These are phyloP conservation scores for Caenorhabditis briggsae DNA, from an alignment of 1,140 invertebrate genomes.

Conservation along the genomic window DNA sequence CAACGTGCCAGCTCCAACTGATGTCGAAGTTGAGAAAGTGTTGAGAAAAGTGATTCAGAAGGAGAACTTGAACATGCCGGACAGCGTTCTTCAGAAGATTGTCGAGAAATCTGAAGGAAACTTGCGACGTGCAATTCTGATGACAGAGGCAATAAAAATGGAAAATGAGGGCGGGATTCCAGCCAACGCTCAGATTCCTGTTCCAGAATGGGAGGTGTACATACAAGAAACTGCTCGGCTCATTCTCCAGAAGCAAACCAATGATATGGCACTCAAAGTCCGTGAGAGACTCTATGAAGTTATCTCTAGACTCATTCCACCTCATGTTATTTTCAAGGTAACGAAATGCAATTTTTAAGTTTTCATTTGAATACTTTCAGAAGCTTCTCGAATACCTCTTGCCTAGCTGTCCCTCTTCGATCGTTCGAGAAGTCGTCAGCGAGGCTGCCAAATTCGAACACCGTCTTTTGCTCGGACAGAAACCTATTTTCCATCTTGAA, in stretches of 20 bases:
- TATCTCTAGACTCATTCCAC: conserved; percentile 91
- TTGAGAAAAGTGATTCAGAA: conserved; percentile 13
- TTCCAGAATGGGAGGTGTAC: conserved; percentile 94
- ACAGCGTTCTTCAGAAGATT: conserved; percentile 46
- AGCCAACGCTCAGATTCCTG: conserved; percentile 86
- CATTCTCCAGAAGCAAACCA: conserved; percentile 90
- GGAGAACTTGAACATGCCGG: conserved; percentile 54
- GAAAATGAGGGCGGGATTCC: conserved; percentile 80
- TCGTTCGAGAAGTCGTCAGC: conserved; percentile 46
- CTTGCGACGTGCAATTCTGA: conserved; percentile 90
- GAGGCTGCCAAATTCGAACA: conserved; percentile 60
- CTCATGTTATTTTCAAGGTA: conserved; percentile 90
- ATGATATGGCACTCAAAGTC: conserved; percentile 86
- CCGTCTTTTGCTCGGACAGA: conserved; percentile 38
- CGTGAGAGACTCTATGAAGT: conserved; percentile 92
- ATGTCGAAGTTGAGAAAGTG: conserved; percentile 83
- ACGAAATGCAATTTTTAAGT: conserved; percentile 22
- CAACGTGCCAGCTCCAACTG: conserved; percentile 88
- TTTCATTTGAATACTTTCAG: conserved; percentile 54
- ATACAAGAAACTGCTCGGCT: conserved; percentile 88
- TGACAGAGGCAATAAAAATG: conserved; percentile 89
- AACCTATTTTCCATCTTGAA: conserved; percentile 66
- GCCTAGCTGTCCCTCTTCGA: conserved; percentile 33
- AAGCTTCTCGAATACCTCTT: conserved; percentile 60
- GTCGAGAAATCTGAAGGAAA: conserved; percentile 88